Conservation (phyloP, 1,140 invertebrate species). For the Drosophila arawakana region DNA sequence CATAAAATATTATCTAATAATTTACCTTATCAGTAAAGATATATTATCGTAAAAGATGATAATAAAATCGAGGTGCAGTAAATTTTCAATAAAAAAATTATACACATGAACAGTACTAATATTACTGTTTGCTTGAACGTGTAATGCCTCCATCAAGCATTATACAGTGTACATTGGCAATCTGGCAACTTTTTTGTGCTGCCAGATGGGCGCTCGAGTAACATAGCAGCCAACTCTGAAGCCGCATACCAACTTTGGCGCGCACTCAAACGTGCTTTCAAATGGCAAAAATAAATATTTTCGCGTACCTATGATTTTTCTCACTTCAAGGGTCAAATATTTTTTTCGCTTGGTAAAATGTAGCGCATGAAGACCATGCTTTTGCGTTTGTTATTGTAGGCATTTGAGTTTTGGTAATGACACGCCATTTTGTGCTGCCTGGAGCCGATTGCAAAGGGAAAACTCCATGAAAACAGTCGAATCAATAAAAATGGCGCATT, state of each 20-base stretch:
- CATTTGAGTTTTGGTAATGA: neutral
- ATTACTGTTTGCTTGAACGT: slow-evolving; percentile 10
- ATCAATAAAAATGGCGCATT: slow-evolving; percentile 79
- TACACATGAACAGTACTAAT: too few species aligned
- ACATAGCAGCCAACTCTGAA: slow-evolving; percentile 30
- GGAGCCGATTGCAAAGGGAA: slow-evolving; percentile 6
- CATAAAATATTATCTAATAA: too few species aligned
- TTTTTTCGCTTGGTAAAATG: neutral
- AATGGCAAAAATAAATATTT: neutral
- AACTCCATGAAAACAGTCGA: slow-evolving; percentile 54
- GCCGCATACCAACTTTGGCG: neutral
- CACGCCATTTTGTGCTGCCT: slow-evolving; percentile 14
- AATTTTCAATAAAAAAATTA: too few species aligned
- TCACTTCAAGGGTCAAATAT: neutral
- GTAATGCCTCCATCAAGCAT: neutral
- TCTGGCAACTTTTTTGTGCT: slow-evolving; percentile 8
- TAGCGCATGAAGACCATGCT: neutral
- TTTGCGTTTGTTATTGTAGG: neutral
- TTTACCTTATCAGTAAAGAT: too few species aligned
- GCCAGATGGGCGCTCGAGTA: slow-evolving; percentile 8
- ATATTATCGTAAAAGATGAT: too few species aligned
- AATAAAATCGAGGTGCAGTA: too few species aligned
- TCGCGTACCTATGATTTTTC: neutral
- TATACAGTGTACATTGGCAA: neutral
- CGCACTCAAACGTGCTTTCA: slow-evolving; percentile 5